Percentiles rank a stretch among this genome's conserved stretches.
Conservation (phyloP, 2,797 vertebrate genomes). For the Tapirus indicus region DNA sequence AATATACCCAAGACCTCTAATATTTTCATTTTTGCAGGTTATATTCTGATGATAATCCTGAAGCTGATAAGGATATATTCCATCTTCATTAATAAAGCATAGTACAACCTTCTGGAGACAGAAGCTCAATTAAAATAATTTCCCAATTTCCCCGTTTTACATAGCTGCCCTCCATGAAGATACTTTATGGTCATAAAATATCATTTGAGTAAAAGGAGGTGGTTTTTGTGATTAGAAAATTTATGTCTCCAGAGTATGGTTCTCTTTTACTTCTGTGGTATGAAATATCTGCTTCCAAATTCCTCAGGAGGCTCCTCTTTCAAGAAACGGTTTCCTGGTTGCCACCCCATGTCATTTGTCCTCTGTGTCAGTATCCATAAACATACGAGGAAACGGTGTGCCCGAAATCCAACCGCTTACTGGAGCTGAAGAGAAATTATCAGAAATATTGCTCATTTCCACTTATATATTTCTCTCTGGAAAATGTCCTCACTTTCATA, state of each 20-base stretch:
- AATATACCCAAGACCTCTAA: fast-evolving
- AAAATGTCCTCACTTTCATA: background rate
- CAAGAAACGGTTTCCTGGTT: background rate
- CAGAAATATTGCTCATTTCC: background rate
- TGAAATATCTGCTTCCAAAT: background rate
- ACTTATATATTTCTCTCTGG: background rate
- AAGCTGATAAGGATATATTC: background rate
- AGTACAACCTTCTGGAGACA: background rate
- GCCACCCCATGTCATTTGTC: fast-evolving
- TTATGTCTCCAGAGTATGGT: background rate
- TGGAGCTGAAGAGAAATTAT: background rate
- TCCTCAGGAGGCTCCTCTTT: background rate
- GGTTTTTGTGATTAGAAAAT: background rate
- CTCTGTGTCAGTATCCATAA: background rate
- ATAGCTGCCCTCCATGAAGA: background rate
- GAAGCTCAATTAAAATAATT: background rate
- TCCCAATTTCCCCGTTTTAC: background rate
- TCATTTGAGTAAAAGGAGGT: background rate
- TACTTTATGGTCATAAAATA: background rate
- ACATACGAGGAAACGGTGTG: background rate
- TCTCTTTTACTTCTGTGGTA: background rate
- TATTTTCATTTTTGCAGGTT: background rate
- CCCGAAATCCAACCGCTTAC: background rate
- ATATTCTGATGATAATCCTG: background rate
- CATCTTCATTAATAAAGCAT: background rate